phyloP scores from a whole-genome alignment of 2,888 invertebrate genomes.

The Erebia aethiops region DNA sequence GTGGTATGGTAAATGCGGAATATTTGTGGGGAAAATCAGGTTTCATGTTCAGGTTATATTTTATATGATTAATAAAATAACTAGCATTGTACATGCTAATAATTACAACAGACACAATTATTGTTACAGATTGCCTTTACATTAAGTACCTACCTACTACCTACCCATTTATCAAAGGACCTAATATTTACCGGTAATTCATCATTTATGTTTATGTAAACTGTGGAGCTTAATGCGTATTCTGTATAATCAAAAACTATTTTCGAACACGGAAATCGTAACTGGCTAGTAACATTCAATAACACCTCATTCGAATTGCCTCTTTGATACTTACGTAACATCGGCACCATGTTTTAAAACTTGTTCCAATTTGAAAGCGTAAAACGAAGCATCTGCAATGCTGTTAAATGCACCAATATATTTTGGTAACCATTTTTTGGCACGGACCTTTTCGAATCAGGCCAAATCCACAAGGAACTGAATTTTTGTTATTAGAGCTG shows the following conservation, averaged over 20 bases:
- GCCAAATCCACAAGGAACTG: slow-evolving; percentile 35
- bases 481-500: slow-evolving; percentile 21
- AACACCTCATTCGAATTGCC: slow-evolving; percentile 28
- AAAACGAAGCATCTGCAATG: slow-evolving; percentile 75
- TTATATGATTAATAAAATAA: too few species aligned
- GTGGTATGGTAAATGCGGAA: too few species aligned
- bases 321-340: slow-evolving; percentile 28
- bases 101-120: too few species aligned
- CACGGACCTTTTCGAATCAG: slow-evolving; percentile 59
- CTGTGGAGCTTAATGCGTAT: not conserved
- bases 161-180: too few species aligned
- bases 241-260: slow-evolving; percentile 7
- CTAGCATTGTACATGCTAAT: too few species aligned
- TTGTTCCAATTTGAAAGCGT: slow-evolving; percentile 65
- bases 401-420: slow-evolving; percentile 57
- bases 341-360: slow-evolving; percentile 26
- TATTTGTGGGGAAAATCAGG: too few species aligned
- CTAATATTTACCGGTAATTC: not conserved
- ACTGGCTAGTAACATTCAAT: slow-evolving; percentile 25
- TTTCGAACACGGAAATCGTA: slow-evolving; percentile 21
- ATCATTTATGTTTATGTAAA: not conserved
- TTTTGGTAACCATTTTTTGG: slow-evolving; percentile 52
- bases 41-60: too few species aligned
- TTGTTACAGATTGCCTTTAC: not conserved
- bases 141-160: too few species aligned